phyloP scores from a whole-genome alignment of 2,888 invertebrate genomes.

The Hirtodrosophila duncani region DNA sequence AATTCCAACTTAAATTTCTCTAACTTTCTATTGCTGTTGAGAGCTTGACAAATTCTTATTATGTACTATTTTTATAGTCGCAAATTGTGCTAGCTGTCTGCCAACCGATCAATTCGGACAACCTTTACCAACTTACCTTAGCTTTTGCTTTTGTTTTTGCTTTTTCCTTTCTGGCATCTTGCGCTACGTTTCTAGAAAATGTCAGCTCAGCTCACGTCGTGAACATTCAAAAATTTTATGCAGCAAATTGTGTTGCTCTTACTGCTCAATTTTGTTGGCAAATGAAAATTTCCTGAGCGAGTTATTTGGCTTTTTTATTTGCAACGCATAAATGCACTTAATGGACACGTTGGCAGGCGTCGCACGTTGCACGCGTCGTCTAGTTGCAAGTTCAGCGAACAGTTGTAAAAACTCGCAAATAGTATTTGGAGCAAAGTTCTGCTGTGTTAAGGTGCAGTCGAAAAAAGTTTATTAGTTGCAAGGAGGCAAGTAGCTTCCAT shows the following conservation, averaged over 20 bases:
- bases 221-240: constrained; percentile 61
- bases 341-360: constrained; percentile 59
- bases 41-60: too few species aligned
- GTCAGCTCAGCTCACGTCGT: constrained; percentile 39
- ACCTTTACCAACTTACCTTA: too few species aligned
- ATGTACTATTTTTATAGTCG: too few species aligned
- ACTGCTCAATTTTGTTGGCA: not conserved
- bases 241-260: constrained; percentile 52
- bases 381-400: constrained; percentile 26
- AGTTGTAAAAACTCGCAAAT: constrained; percentile 49
- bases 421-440: constrained; percentile 46
- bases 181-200: not conserved
- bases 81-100: too few species aligned
- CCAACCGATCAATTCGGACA: too few species aligned
- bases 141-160: too few species aligned
- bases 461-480: constrained; percentile 55
- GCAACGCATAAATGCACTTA: constrained; percentile 65
- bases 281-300: constrained; percentile 31
- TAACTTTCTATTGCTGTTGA: too few species aligned
- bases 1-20: too few species aligned
- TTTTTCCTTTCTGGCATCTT: too few species aligned
- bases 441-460: constrained; percentile 50
- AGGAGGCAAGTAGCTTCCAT: constrained; percentile 17
- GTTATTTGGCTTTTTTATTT: constrained; percentile 48
- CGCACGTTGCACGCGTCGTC: constrained; percentile 37